Conservation (phyloP, 2,797 vertebrate genomes). For the Rachycentron canadum region DNA sequence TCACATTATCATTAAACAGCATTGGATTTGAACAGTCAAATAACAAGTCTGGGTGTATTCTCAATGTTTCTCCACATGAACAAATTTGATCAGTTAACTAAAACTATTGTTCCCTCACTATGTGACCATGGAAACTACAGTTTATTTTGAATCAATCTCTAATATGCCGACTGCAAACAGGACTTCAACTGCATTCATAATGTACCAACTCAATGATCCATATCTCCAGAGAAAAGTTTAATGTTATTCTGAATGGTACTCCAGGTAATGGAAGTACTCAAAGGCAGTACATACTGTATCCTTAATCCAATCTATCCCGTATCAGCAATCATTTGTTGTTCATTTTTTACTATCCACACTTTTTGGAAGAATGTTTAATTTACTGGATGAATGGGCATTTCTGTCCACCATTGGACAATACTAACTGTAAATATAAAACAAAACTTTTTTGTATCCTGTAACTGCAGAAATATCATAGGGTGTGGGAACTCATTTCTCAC, state of each 20-base stretch:
- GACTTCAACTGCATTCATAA: not conserved
- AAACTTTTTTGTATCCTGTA: not conserved
- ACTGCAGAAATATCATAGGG: not conserved
- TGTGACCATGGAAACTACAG: no score
- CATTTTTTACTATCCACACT: not conserved
- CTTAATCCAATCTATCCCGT: no score
- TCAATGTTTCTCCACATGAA: no score
- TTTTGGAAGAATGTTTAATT: not conserved
- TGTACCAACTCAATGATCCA: not conserved
- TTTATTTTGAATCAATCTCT: no score
- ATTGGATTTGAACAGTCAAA: not conserved
- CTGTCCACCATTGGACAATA: not conserved
- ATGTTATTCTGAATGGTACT: no score
- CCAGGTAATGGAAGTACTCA: no score
- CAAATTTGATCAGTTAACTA: no score
- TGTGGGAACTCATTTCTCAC: not conserved
- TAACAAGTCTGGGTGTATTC: not conserved
- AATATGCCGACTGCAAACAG: no score
- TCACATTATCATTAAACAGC: no score
- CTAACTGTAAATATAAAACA: not conserved
- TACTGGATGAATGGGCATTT: not conserved
- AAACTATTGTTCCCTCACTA: no score
- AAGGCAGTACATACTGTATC: no score
- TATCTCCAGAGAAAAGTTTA: not conserved
- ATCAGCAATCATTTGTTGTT: no score